Evolutionary conservation across 2,113 vertebrate species (phyloP), one percentile per base, ranked within the genome.

Genomic region (Gasterosteus aculeatus): DNA sequence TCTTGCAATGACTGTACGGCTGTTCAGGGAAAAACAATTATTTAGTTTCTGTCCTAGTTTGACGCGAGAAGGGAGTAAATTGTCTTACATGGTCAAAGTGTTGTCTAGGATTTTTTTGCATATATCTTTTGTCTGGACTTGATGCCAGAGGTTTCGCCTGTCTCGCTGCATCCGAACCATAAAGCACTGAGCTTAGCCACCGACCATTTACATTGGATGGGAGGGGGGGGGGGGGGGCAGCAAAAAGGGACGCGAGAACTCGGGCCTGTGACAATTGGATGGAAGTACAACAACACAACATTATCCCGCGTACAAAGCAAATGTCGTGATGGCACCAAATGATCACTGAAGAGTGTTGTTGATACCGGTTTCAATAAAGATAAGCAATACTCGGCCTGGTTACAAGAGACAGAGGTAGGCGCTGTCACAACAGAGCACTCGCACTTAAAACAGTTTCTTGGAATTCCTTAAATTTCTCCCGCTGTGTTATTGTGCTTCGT

Each of bases 1-100:
- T 85, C 86, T 85, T 81, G 65, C 77, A 80, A 65, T 35, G 54
- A 80, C 1, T 4, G 19, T 42, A 64, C 53, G 6, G 57, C 62
- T 67, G 39, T 41, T 53, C 63, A 47, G 56, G 44, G 26, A 82
- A 49, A 33, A 74, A 65, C 14, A 2, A 82, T 78, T 51, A 68
- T 49, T 71, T 31, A 8, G n/a, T 58, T 69, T 78, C 62, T 67
- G 77, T 79, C 64, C 4, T 10, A 69, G n/a, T 69, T 72, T 82
- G 35, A 70, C 60, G 41, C 33, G 12, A 60, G n/a, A 66, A 10
- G 19, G 42, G 31, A 78, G 7, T 15, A 26, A 62, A 68, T 39
- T 44, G 33, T 10, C 38, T 71, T 75, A 68, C 38, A 22, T 10
- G 26, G 7, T 19, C 57, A 72, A 12, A 18, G 46, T 69, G 71